Conservation (phyloP, 2,797 vertebrate species). For the Alauda arvensis region DNA sequence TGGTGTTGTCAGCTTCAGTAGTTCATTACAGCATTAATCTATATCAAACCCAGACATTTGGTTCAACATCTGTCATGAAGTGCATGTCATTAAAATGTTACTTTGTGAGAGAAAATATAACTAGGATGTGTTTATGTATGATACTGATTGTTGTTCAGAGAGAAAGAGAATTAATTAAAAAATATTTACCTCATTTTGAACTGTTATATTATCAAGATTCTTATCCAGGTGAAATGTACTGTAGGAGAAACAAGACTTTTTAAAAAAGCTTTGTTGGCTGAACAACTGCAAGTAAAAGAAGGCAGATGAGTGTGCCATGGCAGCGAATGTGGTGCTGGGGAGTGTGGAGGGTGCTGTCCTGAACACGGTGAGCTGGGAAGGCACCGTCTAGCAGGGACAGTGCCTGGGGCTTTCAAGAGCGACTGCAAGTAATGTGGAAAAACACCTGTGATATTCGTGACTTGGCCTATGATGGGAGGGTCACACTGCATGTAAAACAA, state of each 20-base stretch:
- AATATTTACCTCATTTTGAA: neutral
- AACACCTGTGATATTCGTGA: rapidly evolving
- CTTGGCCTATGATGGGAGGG: neutral
- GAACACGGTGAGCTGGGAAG: neutral
- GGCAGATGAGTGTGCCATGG: neutral
- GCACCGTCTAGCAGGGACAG: neutral
- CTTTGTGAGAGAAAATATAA: neutral
- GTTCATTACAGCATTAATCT: neutral
- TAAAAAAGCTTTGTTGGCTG: neutral
- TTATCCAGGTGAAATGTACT: neutral
- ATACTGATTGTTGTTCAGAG: rapidly evolving
- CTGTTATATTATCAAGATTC: neutral
- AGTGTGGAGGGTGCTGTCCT: neutral
- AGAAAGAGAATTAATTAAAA: neutral
- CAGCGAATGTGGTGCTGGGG: neutral
- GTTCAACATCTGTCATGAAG: neutral
- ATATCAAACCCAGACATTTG: neutral
- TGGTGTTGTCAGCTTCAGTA: neutral
- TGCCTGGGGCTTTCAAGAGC: neutral
- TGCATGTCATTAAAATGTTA: neutral
- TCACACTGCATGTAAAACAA: neutral
- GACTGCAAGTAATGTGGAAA: neutral
- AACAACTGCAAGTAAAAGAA: neutral
- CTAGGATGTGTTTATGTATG: neutral
- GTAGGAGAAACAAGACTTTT: neutral